Evolutionary conservation across 1,140 invertebrate species (phyloP).

Genomic region (Dolichoris vasculosae): DNA sequence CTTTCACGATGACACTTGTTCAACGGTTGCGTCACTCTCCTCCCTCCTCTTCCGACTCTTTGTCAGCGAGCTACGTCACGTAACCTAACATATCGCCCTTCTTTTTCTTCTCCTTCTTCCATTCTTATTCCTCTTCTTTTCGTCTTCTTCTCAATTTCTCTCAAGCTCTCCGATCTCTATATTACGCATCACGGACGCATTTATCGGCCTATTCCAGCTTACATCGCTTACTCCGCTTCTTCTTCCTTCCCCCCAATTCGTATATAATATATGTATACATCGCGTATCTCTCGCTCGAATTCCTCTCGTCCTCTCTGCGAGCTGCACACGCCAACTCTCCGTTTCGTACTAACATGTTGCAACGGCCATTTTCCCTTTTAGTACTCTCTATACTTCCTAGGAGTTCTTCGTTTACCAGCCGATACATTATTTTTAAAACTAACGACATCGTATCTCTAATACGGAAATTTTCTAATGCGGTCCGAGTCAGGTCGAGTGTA

Average conservation of each 20-base stretch:
- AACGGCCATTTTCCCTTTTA: neutral
- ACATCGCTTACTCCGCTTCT: slow-evolving; percentile 22
- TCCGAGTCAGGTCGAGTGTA: too few relatives aligned
- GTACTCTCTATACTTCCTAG: neutral
- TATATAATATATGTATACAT: slow-evolving; percentile 29
- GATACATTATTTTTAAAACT: too few relatives aligned
- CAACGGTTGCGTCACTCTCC: slow-evolving; percentile 26
- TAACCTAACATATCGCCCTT: neutral
- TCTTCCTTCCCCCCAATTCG: slow-evolving; percentile 26
- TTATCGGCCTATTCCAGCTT: slow-evolving; percentile 43
- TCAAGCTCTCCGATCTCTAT: slow-evolving; percentile 31
- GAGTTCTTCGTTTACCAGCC: neutral
- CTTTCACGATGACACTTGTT: slow-evolving; percentile 49
- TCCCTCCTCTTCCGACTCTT: neutral
- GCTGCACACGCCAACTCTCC: slow-evolving; percentile 1
- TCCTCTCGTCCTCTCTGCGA: slow-evolving; percentile 18
- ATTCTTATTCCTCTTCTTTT: neutral
- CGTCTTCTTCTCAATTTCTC: neutral
- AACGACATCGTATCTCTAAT: neutral
- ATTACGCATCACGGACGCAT: slow-evolving; percentile 43
- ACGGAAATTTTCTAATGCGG: neutral
- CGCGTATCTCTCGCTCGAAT: slow-evolving; percentile 27
- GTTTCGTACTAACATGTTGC: neutral
- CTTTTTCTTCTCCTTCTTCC: neutral
- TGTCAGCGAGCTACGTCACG: neutral